Evolutionary conservation across 2,797 vertebrate species (phyloP).

Genomic region (Columba guinea): DNA sequence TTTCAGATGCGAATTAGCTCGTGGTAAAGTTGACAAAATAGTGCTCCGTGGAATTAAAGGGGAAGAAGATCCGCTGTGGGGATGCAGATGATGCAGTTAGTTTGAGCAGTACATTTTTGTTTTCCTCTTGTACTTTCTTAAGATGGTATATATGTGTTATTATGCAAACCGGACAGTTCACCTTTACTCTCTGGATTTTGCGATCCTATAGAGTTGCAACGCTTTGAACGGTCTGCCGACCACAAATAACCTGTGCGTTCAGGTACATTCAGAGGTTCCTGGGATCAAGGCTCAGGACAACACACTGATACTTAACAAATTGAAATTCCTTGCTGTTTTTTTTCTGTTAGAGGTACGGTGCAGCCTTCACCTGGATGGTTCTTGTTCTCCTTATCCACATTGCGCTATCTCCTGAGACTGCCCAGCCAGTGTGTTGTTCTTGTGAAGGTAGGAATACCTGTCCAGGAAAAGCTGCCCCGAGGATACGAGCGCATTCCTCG

Average conservation of each 20-base stretch:
- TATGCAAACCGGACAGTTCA: background rate
- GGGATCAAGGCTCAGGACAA: background rate
- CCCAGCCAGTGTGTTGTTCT: background rate
- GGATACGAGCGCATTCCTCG: background rate
- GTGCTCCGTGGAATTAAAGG: background rate
- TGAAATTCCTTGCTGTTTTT: background rate
- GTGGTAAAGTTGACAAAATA: background rate
- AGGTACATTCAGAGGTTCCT: background rate
- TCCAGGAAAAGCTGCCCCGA: background rate
- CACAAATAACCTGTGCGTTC: background rate
- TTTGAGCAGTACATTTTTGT: background rate
- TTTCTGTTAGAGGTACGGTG: background rate
- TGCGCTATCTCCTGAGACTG: background rate
- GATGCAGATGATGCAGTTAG: background rate
- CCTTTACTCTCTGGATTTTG: background rate
- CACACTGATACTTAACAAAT: rapidly evolving
- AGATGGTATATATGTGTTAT: rapidly evolving
- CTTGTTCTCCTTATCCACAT: background rate
- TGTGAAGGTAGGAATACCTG: constrained; percentile 20
- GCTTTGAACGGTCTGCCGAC: background rate
- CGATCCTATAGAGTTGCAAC: background rate
- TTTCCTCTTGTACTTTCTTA: background rate
- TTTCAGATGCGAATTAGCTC: background rate
- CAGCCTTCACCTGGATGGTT: background rate
- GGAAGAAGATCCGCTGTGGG: background rate